Percentiles rank a stretch among this genome's conserved stretches.
These are phyloP conservation scores for Galleria mellonella DNA, from an alignment of 1,140 invertebrate species.

Conservation along the genomic window DNA sequence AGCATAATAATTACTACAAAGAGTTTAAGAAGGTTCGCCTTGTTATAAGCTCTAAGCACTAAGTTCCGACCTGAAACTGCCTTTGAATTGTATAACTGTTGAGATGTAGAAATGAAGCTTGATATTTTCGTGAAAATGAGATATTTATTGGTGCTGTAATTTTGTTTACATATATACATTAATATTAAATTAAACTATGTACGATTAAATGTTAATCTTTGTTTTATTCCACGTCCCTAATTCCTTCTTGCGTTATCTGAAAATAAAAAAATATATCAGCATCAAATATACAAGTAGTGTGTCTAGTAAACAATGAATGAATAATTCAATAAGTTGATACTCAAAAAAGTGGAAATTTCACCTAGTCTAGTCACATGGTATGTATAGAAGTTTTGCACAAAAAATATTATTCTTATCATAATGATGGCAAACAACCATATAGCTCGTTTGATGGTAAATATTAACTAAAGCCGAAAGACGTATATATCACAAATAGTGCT, in stretches of 20 bases:
- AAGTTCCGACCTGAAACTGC: slow-evolving; percentile 55
- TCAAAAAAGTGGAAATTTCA: too few species aligned
- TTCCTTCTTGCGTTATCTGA: slow-evolving; percentile 70
- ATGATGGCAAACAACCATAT: too few species aligned
- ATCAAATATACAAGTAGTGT: neutral
- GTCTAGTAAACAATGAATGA: too few species aligned
- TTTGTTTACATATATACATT: slow-evolving; percentile 69
- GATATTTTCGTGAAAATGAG: slow-evolving; percentile 71
- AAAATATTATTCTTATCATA: too few species aligned
- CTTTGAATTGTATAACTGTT: slow-evolving; percentile 64
- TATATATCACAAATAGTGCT: too few species aligned
- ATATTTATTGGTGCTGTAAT: slow-evolving; percentile 74
- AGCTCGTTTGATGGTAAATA: too few species aligned
- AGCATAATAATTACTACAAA: slow-evolving; percentile 48
- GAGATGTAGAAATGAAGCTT: slow-evolving; percentile 59
- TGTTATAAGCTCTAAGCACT: slow-evolving; percentile 11
- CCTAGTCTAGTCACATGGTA: too few species aligned
- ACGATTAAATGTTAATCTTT: slow-evolving; percentile 36
- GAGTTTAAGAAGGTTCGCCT: slow-evolving; percentile 21
- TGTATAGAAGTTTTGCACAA: too few species aligned
- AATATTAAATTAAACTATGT: slow-evolving; percentile 62
- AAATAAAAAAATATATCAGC: slow-evolving; percentile 20
- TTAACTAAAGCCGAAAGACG: too few species aligned
- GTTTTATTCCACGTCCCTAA: slow-evolving; percentile 62
- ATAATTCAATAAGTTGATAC: neutral